Evolutionary conservation across 1,140 invertebrate species (phyloP).

Genomic region (Bombus affinis): DNA sequence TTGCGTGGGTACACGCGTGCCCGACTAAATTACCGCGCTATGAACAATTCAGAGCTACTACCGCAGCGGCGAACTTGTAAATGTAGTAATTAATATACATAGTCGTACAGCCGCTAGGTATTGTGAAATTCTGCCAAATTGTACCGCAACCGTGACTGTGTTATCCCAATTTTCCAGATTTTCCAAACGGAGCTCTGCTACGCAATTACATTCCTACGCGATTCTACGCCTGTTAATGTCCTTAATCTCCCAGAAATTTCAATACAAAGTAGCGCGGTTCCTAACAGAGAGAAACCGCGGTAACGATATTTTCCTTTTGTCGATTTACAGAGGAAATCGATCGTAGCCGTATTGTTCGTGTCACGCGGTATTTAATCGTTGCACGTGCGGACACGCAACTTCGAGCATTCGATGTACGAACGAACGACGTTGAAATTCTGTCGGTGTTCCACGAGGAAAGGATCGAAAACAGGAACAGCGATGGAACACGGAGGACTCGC

Average conservation of each 20-base stretch:
- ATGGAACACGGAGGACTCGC: too few relatives aligned
- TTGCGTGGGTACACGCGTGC: background rate
- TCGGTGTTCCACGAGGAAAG: too few relatives aligned
- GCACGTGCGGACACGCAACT: too few relatives aligned
- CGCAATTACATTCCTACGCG: too few relatives aligned
- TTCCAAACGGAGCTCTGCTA: background rate
- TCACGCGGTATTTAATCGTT: too few relatives aligned
- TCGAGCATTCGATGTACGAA: too few relatives aligned
- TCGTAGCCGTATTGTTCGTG: too few relatives aligned
- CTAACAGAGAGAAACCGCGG: background rate
- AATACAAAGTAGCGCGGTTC: background rate
- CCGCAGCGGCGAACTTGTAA: slow-evolving; percentile 34
- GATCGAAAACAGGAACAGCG: too few relatives aligned
- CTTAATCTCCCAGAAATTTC: background rate
- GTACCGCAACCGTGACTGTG: background rate
- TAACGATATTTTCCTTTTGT: too few relatives aligned
- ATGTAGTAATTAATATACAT: slow-evolving; percentile 47
- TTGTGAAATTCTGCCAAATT: slow-evolving; percentile 30
- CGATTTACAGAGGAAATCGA: too few relatives aligned
- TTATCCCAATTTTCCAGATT: slow-evolving; percentile 27
- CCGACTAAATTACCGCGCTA: slow-evolving; percentile 21
- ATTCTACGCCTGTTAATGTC: background rate
- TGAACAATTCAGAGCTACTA: slow-evolving; percentile 31
- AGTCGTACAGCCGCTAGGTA: background rate
- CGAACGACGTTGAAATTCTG: too few relatives aligned